A percentile compares a stretch with the other conserved stretches of the same genome.
These are phyloP conservation scores for Anneissia japonica DNA, from an alignment of 35 echinoderm and acorn worm species.

Conservation along the genomic window DNA sequence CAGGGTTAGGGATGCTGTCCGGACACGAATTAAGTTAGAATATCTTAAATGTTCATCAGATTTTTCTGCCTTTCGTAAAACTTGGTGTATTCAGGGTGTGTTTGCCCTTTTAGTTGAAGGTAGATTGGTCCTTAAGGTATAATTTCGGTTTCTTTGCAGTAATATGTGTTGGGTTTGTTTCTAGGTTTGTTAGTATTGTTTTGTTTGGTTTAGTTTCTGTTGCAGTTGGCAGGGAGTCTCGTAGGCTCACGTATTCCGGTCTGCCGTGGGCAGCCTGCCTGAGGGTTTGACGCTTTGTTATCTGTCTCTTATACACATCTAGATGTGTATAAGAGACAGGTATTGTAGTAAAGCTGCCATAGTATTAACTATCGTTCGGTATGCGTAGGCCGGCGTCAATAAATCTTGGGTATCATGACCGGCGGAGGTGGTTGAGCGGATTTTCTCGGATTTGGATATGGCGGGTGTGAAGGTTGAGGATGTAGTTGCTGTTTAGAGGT, in stretches of 20 bases:
- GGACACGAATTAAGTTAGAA: neutral
- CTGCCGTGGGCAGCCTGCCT: neutral
- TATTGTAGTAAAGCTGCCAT: too few relatives aligned
- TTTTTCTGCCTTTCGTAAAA: neutral
- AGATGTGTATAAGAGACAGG: too few relatives aligned
- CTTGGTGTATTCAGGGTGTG: neutral
- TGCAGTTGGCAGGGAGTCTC: neutral
- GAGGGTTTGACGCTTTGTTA: neutral
- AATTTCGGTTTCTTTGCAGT: too few relatives aligned
- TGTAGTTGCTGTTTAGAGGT: neutral
- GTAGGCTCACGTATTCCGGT: neutral
- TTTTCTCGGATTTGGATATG: neutral
- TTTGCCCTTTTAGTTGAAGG: too few relatives aligned
- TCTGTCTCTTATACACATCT: neutral
- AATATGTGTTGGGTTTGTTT: too few relatives aligned
- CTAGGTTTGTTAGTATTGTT: too few relatives aligned
- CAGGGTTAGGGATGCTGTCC: neutral
- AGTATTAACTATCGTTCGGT: too few relatives aligned
- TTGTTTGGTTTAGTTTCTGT: neutral
- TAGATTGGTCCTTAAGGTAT: too few relatives aligned
- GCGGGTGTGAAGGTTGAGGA: neutral
- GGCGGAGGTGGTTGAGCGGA: neutral
- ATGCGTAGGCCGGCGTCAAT: neutral
- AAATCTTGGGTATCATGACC: neutral
- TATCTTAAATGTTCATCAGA: neutral